Base-by-base conservation (phyloP, 2,797 vertebrate species). In the Cuculus canorus region DNA sequence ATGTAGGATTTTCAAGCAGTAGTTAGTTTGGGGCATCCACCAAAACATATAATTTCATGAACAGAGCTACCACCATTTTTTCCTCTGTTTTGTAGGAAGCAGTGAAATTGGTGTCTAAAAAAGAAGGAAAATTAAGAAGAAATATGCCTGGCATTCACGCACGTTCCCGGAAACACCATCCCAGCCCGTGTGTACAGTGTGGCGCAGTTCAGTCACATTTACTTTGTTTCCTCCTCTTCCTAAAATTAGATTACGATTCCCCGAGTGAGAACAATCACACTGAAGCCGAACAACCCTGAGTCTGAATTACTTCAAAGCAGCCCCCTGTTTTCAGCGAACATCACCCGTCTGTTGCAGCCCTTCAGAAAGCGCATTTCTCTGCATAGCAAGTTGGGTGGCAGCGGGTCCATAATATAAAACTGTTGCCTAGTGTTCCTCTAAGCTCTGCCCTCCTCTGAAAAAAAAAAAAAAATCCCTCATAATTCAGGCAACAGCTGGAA, bases 401-500 rank as follows among this genome's bases (percentile, higher is more conserved):
- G 96, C 27, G 39, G 95, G 94, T 94, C 96, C 94, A 94, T 96
- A 88, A 93, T 93, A 96, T 97, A 96, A 97, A 97, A 97, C 94
- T 97, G 96, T 98, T 98, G 97, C 98, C 96, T 97, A 95, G 97
- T 96, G 96, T 96, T 97, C 93, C 79, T 75, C 96, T 98, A 97
- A 98, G 97, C 97, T 96, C 92, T 91, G 86, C 95, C 90, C 94
- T 95, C 82, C 96, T 85, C 96, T 72, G 47, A 64, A 95, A 90
- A 86, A 92, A 93, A 64, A 53, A 56, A 63, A 81, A 65, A 92
- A 79, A 90, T 33, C 82, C 93, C 92, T 97, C 96, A 96, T 98
- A 98, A 97, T 98, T 98, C 97, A 97, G 97, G 98, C 98, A 98
- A 98, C 98, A 98, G 98, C 98, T 98, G 98, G 98, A 98, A 98